phyloP scores from a whole-genome alignment of 2,888 invertebrate species.

The Stratiomys singularior region DNA sequence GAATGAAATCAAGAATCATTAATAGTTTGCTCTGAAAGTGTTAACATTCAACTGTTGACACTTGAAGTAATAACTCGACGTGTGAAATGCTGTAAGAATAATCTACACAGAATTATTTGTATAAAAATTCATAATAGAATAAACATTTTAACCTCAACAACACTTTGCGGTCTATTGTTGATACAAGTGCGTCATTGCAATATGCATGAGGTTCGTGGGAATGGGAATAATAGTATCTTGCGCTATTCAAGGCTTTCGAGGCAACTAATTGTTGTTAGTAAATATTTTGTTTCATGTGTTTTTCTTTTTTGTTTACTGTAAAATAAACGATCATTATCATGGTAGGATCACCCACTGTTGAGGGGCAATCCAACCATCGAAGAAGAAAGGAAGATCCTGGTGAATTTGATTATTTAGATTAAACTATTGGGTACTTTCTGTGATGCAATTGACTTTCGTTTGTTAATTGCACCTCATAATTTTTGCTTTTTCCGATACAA shows the following conservation, averaged over 20 bases:
- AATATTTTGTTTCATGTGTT: background rate
- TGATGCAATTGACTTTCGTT: no score
- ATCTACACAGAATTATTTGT: background rate
- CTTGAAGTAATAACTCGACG: background rate
- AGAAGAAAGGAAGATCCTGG: no score
- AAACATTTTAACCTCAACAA: background rate
- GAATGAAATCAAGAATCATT: background rate
- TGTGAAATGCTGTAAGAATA: background rate
- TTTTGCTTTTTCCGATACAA: no score
- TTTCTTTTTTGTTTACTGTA: no score
- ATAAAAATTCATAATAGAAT: background rate
- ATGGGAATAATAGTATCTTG: background rate
- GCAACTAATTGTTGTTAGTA: background rate
- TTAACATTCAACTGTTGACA: background rate
- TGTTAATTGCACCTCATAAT: no score
- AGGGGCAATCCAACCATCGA: no score
- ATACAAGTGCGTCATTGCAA: background rate
- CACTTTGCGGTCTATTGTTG: background rate
- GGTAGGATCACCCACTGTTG: no score
- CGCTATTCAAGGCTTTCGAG: background rate
- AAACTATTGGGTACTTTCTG: no score
- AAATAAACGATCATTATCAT: no score
- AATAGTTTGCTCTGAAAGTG: background rate
- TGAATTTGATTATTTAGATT: no score
- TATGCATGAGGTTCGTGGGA: background rate